Conservation (phyloP, 2,888 invertebrate genomes). For the Callyntrura guangdongensis region DNA sequence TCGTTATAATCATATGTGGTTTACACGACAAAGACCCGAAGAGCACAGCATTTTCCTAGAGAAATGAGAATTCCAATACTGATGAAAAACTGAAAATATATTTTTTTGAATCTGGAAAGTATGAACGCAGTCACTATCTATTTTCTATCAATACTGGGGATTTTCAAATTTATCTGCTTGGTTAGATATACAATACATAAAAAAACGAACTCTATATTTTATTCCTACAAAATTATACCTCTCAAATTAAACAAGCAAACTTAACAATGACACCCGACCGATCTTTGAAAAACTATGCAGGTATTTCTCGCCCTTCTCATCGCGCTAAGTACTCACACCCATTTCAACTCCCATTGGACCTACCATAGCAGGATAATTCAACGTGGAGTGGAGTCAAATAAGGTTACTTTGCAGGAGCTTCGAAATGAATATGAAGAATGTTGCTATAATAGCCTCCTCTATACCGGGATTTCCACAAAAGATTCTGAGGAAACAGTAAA, state of each 20-base stretch:
- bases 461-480: background rate
- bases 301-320: background rate
- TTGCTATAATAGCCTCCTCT: background rate
- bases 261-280: too few species aligned
- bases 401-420: background rate
- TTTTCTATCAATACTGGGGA: constrained; percentile 53
- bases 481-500: background rate
- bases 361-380: background rate
- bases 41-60: too few species aligned
- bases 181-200: background rate
- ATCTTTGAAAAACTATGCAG: constrained; percentile 1
- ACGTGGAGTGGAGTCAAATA: background rate
- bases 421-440: constrained; percentile 68
- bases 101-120: too few species aligned
- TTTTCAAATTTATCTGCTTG: constrained; percentile 22
- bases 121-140: constrained; percentile 16
- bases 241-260: too few species aligned
- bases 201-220: background rate
- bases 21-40: too few species aligned
- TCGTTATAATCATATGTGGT: too few species aligned
- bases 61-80: too few species aligned
- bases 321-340: background rate
- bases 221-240: background rate
- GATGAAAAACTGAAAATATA: too few species aligned
- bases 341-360: constrained; percentile 65